Base-by-base conservation (phyloP, 92 coral and sea anemone species). In the Virgularia gustaviana region DNA sequence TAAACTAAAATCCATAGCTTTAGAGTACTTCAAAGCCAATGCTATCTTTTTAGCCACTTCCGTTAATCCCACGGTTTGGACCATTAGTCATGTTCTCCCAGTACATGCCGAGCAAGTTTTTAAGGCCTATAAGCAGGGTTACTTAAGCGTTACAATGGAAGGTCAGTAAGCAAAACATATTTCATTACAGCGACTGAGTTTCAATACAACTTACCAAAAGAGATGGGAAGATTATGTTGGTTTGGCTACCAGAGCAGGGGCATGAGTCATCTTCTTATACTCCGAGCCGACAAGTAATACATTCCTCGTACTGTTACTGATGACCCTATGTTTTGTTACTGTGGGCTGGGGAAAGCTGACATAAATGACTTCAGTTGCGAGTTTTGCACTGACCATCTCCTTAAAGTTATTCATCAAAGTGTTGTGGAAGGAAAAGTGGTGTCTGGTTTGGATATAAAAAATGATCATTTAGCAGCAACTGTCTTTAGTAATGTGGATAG, bases 211-310 rank as follows among this genome's bases (percentile, higher is more conserved):
- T 13, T 79, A 83, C 60, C 85, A 79, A 34, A 57, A 71, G 11
- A 79, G 91, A 37, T 87, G 88, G 86, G 10, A 28, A 2, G 86
- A 67, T 87, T 4, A 87, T 84, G 88, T 70, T 87, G 24, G 49
- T 87, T 19, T 84, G 85, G 94, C 59, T 84, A n/a, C 94, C 87
- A 35, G 88, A 84, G 63, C 94, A 84, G 23, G 79, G 83, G 15
- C 67, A 84, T 73, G 86, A 84, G 22, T 52, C 79, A 6, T 61
- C n/a, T n/a, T n/a, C 79, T 12, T 67, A 84, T 42, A 53, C 76
- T 2, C 76, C 78, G 23, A 77, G 84, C 78, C 80, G 60, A 47
- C 42, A 61, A 57, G 84, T 73, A 0, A n/a, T 84, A 84, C 76
- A 87, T 84, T 12, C 88, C 86, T 42, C 78, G 47, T 1, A 64